Percentiles rank a stretch among this genome's conserved stretches.
phyloP scores from a whole-genome alignment of 64 coral and sea anemone species.

The Catalaphyllia jardinei region DNA sequence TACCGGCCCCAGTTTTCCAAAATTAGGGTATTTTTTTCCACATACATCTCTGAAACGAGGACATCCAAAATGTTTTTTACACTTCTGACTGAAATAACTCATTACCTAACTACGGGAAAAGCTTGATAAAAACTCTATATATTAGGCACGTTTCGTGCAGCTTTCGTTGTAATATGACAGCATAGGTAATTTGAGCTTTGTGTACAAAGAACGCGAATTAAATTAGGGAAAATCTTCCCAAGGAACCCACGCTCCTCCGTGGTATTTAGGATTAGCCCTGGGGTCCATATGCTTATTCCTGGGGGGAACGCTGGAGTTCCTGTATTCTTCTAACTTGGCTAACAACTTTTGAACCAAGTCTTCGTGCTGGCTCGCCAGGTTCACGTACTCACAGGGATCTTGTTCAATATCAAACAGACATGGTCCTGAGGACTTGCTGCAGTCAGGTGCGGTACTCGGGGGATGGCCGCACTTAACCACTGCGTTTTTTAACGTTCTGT shows the following conservation, averaged over 20 bases:
- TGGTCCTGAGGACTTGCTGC: background rate
- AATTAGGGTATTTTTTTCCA: too few species aligned
- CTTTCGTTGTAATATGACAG: too few species aligned
- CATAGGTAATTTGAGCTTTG: background rate
- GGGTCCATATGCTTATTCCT: slow-evolving; percentile 7
- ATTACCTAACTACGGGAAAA: too few species aligned
- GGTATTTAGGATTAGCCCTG: slow-evolving; percentile 4
- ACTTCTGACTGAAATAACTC: too few species aligned
- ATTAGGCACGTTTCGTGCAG: too few species aligned
- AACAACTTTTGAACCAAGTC: background rate
- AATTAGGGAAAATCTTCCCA: background rate
- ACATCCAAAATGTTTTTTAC: too few species aligned
- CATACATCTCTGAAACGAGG: too few species aligned
- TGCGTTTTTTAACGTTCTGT: slow-evolving; percentile 7
- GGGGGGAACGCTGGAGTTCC: background rate
- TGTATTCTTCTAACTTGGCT: background rate
- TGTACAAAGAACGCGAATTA: background rate
- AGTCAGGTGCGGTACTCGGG: background rate
- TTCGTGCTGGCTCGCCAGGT: background rate
- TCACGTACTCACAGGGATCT: slow-evolving; percentile 21
- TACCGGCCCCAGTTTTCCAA: too few species aligned
- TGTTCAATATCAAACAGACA: slow-evolving; percentile 17
- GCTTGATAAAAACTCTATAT: too few species aligned
- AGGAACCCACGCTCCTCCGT: background rate
- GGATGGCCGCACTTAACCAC: background rate